Percentiles rank a stretch among this genome's conserved stretches.
Conservation (phyloP, 1,140 invertebrate species). For the Ostrea edulis region DNA sequence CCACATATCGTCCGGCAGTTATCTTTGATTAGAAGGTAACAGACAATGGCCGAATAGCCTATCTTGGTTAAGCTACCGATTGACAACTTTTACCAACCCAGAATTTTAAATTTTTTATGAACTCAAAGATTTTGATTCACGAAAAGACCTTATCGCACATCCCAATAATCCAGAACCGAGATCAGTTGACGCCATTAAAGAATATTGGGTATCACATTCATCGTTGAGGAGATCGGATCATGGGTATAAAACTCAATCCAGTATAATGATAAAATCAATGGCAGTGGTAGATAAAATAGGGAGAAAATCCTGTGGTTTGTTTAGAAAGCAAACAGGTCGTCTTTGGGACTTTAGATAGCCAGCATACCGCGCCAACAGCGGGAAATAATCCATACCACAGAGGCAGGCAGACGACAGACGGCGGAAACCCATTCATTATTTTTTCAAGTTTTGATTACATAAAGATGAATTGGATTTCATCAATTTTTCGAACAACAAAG, state of each 20-base stretch:
- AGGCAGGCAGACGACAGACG: not conserved
- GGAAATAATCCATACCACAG: not conserved
- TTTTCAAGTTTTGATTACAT: constrained; percentile 31
- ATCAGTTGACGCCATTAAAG: not conserved
- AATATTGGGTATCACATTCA: constrained; percentile 2
- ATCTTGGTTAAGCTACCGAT: too few species aligned
- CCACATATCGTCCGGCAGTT: too few species aligned
- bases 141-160: not conserved
- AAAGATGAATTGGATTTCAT: constrained; percentile 24
- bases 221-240: constrained; percentile 6
- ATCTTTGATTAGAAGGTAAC: too few species aligned
- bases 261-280: constrained; percentile 34
- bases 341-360: constrained; percentile 9
- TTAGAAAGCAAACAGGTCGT: constrained; percentile 11
- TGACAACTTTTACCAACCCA: too few species aligned
- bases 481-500: not conserved
- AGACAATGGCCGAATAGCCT: too few species aligned
- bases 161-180: not conserved
- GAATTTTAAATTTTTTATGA: too few species aligned
- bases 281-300: constrained; percentile 18
- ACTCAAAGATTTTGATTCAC: too few species aligned
- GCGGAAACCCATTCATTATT: not conserved
- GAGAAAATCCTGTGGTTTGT: constrained; percentile 20
- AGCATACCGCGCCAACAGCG: not conserved
- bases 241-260: constrained; percentile 13